Evolutionary conservation across 2,888 invertebrate species (phyloP), one percentile per base, ranked within the genome.

Genomic region (Scaptomyza parva): DNA sequence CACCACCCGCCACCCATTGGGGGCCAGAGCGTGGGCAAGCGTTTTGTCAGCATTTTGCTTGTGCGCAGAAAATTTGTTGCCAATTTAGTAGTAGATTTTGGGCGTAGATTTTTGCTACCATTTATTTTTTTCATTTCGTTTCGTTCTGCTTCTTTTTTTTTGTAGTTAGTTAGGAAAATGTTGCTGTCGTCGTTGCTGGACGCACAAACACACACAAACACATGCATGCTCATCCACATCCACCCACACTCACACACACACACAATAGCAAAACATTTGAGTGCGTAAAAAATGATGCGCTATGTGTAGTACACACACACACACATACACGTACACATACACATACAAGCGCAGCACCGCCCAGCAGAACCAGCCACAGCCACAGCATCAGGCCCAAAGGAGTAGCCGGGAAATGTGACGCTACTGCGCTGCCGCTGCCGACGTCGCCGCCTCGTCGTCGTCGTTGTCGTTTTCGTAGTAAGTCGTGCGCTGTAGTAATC

Each of bases 401-500:
- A 80, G 79, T 65, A 86, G 83, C 86, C 80, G 80, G 86, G 76
- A 80, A 68, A 76, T 70, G 64, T 60, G 66, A 59, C 68, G 79
- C 53, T 58, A 53, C 53, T 70, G 57, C 62, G 63, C 73, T 72
- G 76, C 60, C 67, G 40, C 76, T 57, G 58, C 50, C 64, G 55
- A 77, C 54, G 62, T 55, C 55, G 37, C 17, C 52, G 54, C 55
- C 17, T 61, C 67, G 69, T 70, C 65, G 85, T 69, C 57, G 82
- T 75, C 76, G 83, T 70, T 81, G 35, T 37, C 37, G 37, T 37
- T 37, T 85, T 85, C 78, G 79, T 79, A 79, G 80, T 80, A 80
- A 83, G 79, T 76, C 84, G 80, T 75, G 80, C 54, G 75, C 78
- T 78, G 72, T 74, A 86, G 86, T 79, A 79, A 65, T 79, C 78